Evolutionary conservation across 1,140 invertebrate species (phyloP).

Genomic region (Drosophila oshimai): DNA sequence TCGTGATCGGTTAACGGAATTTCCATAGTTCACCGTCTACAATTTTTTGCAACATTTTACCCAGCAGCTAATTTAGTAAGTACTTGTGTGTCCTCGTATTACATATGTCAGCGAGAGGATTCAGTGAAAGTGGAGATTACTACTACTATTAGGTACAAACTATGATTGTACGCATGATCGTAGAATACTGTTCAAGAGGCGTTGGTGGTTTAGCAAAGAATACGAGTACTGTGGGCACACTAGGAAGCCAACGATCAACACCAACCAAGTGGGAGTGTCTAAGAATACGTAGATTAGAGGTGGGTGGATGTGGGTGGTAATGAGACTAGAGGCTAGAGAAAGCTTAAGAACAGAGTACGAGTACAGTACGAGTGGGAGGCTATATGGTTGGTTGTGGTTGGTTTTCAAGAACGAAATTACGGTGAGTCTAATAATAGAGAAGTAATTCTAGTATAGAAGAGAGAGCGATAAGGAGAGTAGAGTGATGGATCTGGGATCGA

Average conservation of each 20-base stretch:
- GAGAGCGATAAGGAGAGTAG: slow-evolving; percentile 33
- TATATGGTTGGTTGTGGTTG: slow-evolving; percentile 56
- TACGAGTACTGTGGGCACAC: slow-evolving; percentile 20
- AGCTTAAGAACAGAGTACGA: slow-evolving; percentile 45
- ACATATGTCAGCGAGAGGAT: slow-evolving; percentile 23
- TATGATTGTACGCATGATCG: slow-evolving; percentile 5
- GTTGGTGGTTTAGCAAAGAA: background rate
- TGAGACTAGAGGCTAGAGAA: slow-evolving; percentile 67
- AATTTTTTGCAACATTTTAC: slow-evolving; percentile 68
- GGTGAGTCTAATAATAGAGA: slow-evolving; percentile 63
- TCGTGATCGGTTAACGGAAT: slow-evolving; percentile 12
- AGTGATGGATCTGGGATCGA: slow-evolving; percentile 31
- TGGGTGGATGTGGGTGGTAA: slow-evolving; percentile 54
- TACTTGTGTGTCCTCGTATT: slow-evolving; percentile 42
- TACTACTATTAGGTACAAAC: background rate
- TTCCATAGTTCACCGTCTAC: slow-evolving; percentile 12
- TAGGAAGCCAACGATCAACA: slow-evolving; percentile 54
- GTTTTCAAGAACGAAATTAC: slow-evolving; percentile 69
- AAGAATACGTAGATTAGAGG: slow-evolving; percentile 39
- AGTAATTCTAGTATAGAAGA: slow-evolving; percentile 35
- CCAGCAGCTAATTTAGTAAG: slow-evolving; percentile 66
- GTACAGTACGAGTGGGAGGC: slow-evolving; percentile 36
- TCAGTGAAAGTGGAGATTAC: slow-evolving; percentile 26
- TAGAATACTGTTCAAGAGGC: slow-evolving; percentile 2
- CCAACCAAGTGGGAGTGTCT: slow-evolving; percentile 29